A percentile compares a stretch with the other conserved stretches of the same genome.
Conservation (phyloP, 2,888 invertebrate species). For the Eutolmus rufibarbis region DNA sequence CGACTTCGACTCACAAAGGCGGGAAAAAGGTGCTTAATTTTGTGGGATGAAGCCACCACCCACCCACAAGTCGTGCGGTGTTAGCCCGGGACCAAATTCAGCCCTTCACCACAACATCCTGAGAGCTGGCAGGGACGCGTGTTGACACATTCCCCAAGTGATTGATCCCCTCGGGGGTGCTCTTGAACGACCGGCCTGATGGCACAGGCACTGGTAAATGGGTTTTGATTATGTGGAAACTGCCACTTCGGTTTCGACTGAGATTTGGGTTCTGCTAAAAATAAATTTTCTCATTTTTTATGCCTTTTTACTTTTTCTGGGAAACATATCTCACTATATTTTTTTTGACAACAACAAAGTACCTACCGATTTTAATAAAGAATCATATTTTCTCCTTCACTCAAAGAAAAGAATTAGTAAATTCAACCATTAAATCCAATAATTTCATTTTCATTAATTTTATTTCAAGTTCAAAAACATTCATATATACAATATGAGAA, state of each 20-base stretch:
- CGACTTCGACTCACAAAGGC: not conserved
- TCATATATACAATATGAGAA: too few species aligned
- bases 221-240: not conserved
- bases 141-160: slow-evolving; percentile 4
- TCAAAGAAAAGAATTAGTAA: too few species aligned
- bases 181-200: not conserved
- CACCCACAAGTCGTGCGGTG: not conserved
- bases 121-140: not conserved
- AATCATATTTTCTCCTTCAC: too few species aligned
- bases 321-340: not conserved
- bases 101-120: not conserved
- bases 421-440: too few species aligned
- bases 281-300: not conserved
- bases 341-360: not conserved
- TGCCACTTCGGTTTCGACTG: not conserved
- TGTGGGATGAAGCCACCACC: not conserved
- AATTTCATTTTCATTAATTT: too few species aligned
- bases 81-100: not conserved
- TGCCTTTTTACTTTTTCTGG: not conserved
- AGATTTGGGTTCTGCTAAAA: not conserved
- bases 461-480: too few species aligned
- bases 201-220: not conserved
- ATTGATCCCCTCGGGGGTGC: not conserved
- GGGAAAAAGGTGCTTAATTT: not conserved
- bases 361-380: too few species aligned